Percentiles rank a stretch among this genome's conserved stretches.
phyloP scores from a whole-genome alignment of 2,888 invertebrate species.

The Agonopterix alstromeriana region DNA sequence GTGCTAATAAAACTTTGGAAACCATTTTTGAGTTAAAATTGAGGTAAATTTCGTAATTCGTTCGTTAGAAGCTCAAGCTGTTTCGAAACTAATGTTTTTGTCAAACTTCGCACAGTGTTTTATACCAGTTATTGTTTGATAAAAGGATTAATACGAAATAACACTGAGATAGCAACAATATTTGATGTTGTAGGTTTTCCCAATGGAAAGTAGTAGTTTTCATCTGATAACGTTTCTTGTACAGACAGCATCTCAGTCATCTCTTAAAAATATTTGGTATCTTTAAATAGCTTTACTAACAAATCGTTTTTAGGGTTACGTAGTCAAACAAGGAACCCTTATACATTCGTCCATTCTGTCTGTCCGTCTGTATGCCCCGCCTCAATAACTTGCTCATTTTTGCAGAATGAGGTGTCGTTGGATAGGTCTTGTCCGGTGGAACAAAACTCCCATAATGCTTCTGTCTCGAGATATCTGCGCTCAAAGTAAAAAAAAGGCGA shows the following conservation, averaged over 20 bases:
- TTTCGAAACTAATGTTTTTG: slow-evolving; percentile 23
- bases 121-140: slow-evolving; percentile 48
- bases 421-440: no score
- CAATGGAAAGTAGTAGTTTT: slow-evolving; percentile 35
- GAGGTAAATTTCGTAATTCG: slow-evolving; percentile 21
- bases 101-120: slow-evolving; percentile 26
- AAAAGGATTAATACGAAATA: slow-evolving; percentile 27
- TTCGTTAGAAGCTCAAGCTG: slow-evolving; percentile 23
- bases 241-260: no score
- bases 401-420: no score
- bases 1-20: slow-evolving; percentile 43
- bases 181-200: slow-evolving; percentile 53
- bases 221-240: slow-evolving; percentile 32
- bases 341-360: no score
- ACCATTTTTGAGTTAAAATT: slow-evolving; percentile 39
- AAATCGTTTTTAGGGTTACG: no score
- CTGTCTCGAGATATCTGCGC: no score
- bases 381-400: no score
- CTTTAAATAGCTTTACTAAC: no score
- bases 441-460: no score
- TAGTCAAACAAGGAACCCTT: no score
- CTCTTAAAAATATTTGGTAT: neutral
- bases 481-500: no score
- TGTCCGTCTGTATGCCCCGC: no score
- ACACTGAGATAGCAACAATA: slow-evolving; percentile 21